Percentiles rank a stretch among this genome's conserved stretches.
These are phyloP conservation scores for Beris morrisii DNA, from an alignment of 2,888 invertebrate genomes.

Conservation along the genomic window DNA sequence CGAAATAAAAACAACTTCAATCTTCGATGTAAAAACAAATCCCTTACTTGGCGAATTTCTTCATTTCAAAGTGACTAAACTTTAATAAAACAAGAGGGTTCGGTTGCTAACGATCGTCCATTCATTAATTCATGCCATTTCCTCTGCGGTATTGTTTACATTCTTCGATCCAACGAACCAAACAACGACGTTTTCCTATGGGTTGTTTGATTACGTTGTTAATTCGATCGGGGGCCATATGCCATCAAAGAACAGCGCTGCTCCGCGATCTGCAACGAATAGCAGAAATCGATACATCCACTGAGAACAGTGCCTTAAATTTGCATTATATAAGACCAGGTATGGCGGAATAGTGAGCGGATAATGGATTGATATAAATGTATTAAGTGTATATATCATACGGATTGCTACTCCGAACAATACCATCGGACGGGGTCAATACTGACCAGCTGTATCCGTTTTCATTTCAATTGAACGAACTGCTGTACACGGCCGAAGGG, in stretches of 20 bases:
- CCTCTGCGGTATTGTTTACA: constrained; percentile 9
- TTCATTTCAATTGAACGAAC: constrained; percentile 22
- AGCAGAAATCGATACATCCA: constrained; percentile 18
- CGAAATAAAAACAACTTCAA: too few relatives aligned
- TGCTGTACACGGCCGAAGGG: constrained; percentile 20
- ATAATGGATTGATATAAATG: neutral
- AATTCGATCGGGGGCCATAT: constrained; percentile 10
- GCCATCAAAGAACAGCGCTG: neutral
- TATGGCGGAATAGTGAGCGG: neutral
- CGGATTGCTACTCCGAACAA: constrained; percentile 2
- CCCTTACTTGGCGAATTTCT: too few relatives aligned
- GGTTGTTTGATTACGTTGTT: neutral
- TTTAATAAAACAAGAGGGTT: too few relatives aligned
- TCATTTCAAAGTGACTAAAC: too few relatives aligned
- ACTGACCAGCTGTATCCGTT: constrained; percentile 30
- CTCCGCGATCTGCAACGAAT: neutral
- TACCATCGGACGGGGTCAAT: constrained; percentile 17
- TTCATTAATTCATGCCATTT: constrained; percentile 1
- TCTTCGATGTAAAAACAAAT: too few relatives aligned
- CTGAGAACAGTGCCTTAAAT: constrained; percentile 9
- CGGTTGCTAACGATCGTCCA: too few relatives aligned
- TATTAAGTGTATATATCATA: neutral
- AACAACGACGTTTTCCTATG: neutral
- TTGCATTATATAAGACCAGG: constrained; percentile 5
- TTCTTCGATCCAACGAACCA: constrained; percentile 7